A percentile compares a stretch with the other conserved stretches of the same genome.
These are phyloP conservation scores for Oceanites oceanicus DNA, from an alignment of 2,113 vertebrate genomes.

Conservation along the genomic window DNA sequence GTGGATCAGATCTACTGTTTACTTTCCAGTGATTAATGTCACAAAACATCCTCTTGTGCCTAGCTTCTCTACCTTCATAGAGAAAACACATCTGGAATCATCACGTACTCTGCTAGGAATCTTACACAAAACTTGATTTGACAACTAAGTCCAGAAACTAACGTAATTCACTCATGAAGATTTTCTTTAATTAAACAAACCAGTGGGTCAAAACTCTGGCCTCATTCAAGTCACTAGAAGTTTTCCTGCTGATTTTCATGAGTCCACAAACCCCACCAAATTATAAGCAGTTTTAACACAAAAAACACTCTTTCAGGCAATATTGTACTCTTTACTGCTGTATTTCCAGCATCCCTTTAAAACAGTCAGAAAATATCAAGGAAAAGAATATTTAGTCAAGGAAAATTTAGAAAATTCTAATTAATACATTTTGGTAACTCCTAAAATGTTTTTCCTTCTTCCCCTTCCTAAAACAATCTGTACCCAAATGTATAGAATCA, in stretches of 20 bases:
- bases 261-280: not conserved
- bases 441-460: not conserved
- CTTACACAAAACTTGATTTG: constrained; percentile 1
- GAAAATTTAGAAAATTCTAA: not conserved
- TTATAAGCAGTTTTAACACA: not conserved
- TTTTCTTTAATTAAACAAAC: not conserved
- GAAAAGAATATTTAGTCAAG: not conserved
- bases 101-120: not conserved
- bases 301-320: not conserved
- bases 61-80: constrained; percentile 34
- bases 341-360: not conserved
- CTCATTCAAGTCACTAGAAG: not conserved
- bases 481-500: not conserved
- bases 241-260: not conserved
- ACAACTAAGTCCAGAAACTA: constrained; percentile 4
- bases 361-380: not conserved
- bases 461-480: not conserved
- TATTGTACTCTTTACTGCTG: not conserved
- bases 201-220: not conserved
- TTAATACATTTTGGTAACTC: not conserved
- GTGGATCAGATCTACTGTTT: not conserved
- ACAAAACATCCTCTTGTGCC: constrained; percentile 39
- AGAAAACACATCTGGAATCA: constrained; percentile 8
- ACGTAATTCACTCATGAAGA: not conserved
- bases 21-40: constrained; percentile 33